Base-by-base conservation (phyloP, 2,113 vertebrate genomes). In the Equus quagga region DNA sequence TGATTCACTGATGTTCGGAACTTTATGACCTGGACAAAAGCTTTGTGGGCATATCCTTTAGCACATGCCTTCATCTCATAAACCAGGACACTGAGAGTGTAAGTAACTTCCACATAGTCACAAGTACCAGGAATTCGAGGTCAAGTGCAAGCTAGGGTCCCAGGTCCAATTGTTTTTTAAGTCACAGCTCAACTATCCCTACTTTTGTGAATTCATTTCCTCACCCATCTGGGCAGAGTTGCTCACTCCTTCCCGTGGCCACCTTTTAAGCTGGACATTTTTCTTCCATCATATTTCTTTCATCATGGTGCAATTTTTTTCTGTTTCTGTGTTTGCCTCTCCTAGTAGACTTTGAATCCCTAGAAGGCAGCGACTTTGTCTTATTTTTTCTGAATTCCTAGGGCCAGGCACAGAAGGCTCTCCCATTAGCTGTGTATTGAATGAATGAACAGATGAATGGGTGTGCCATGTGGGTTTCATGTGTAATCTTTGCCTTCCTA, bases 351-450 rank as follows among this genome's bases (percentile, higher is more conserved):
- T 93, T 70, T 54, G 54, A 81, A 26, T 2, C 13, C 72, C 41
- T 75, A 18, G 31, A 88, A 49, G 62, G 36, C 8, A 75, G 58
- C 2, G 3, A 33, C n/a, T 60, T 79, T 91, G 73, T 72, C 46
- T n/a, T 81, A 44, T 54, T 79, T 87, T 94, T 64, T 64, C 67
- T 73, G 62, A 87, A 56, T 92, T 96, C 56, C 46, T 69, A 33
- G 36, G 26, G 13, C 21, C 51, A 85, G 56, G 21, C 76, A 49
- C 26, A 89, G 67, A 80, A 72, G 54, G 5, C 56, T 51, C 56
- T 51, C 83, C 58, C 76, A 82, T 65, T 80, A 80, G 24, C 51
- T 72, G 69, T 2, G 31, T 60, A n/a, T 12, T 67, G 70, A 72
- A 70, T 81, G 17, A 81, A 21, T 75, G 41, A 58, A 26, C 17